These are phyloP conservation scores for Macaria liturata DNA, from an alignment of 2,888 invertebrate species.

Conservation along the genomic window DNA sequence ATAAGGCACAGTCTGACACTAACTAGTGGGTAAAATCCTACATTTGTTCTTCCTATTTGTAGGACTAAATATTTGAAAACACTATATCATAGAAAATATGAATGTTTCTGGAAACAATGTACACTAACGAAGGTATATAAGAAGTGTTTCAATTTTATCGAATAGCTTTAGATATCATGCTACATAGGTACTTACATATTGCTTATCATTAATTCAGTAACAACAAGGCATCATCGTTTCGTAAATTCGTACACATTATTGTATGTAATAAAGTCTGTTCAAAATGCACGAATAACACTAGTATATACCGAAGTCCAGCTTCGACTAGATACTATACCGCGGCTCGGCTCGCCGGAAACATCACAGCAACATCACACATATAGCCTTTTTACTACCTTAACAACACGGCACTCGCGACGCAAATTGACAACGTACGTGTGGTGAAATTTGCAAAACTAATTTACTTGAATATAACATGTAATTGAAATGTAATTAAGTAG, in stretches of 20 bases:
- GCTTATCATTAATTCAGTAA: conserved; percentile 26
- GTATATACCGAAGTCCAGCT: conserved; percentile 52
- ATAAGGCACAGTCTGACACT: conserved; percentile 63
- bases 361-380: conserved; percentile 7
- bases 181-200: conserved; percentile 13
- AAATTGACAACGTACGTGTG: conserved; percentile 4
- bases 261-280: conserved; percentile 37
- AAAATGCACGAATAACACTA: conserved; percentile 37
- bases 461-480: too few species aligned
- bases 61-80: too few species aligned
- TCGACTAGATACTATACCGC: conserved; percentile 36
- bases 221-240: conserved; percentile 18
- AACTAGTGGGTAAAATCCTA: not conserved
- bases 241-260: conserved; percentile 16
- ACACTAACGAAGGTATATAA: not conserved
- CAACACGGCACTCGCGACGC: conserved; percentile 27
- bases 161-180: conserved; percentile 12
- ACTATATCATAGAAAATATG: too few species aligned
- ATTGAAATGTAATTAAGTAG: too few species aligned
- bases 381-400: not conserved
- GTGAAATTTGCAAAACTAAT: too few species aligned
- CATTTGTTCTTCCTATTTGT: too few species aligned
- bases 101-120: too few species aligned
- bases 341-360: conserved; percentile 1
- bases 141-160: conserved; percentile 23